phyloP scores from a whole-genome alignment of 2,888 invertebrate genomes.

The Drosophila stalkeri region DNA sequence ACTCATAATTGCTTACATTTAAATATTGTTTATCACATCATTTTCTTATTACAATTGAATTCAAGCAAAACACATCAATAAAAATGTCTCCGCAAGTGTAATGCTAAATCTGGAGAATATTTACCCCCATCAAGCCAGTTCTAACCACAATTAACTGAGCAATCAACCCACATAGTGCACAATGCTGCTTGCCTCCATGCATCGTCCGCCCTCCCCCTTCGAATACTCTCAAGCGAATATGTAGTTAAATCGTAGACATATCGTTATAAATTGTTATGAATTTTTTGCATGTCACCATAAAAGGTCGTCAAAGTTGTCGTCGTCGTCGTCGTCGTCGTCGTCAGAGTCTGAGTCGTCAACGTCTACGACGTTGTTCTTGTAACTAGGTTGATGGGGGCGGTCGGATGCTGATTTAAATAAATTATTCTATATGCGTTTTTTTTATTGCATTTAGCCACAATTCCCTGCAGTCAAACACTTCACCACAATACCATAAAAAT shows the following conservation, averaged over 20 bases:
- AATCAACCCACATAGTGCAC: constrained; percentile 49
- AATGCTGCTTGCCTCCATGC: constrained; percentile 1
- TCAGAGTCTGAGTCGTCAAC: background rate
- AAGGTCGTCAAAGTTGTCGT: constrained; percentile 69
- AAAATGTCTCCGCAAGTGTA: constrained; percentile 47
- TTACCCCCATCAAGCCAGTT: constrained; percentile 6
- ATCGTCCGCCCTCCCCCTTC: background rate
- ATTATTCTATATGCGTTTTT: constrained; percentile 78
- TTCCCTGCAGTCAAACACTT: constrained; percentile 6
- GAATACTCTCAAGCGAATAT: constrained; percentile 15
- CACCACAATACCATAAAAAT: constrained; percentile 31
- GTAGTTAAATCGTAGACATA: constrained; percentile 19
- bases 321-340: constrained; percentile 23
- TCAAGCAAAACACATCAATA: constrained; percentile 46
- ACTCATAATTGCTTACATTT: background rate
- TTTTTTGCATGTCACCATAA: constrained; percentile 70
- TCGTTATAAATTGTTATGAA: constrained; percentile 58
- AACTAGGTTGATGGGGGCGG: constrained; percentile 59
- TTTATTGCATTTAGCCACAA: constrained; percentile 54
- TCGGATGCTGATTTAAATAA: constrained; percentile 76
- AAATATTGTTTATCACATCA: background rate
- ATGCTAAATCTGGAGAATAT: constrained; percentile 21
- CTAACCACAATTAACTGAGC: constrained; percentile 54
- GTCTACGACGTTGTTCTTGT: background rate
- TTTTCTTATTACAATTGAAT: background rate